phyloP scores from a whole-genome alignment of 2,113 vertebrate species.

The Carassius auratus region DNA sequence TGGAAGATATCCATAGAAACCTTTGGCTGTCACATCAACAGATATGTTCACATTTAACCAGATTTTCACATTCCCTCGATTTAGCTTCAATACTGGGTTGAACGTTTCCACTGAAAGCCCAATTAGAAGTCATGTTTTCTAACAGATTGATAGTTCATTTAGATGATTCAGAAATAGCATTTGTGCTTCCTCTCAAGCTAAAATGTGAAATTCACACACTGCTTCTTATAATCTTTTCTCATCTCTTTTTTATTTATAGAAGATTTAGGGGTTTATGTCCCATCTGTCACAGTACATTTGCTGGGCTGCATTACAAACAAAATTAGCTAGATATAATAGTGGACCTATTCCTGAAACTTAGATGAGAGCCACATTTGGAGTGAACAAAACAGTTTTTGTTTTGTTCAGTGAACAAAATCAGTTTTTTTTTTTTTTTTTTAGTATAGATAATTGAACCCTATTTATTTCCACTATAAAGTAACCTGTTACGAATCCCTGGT shows the following conservation, averaged over 20 bases:
- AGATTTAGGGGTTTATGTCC: constrained; percentile 32
- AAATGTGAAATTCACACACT: background rate
- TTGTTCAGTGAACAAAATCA: background rate
- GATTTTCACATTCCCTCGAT: background rate
- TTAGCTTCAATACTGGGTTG: background rate
- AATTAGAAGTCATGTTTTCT: constrained; percentile 3
- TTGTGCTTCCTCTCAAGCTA: background rate
- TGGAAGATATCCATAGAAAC: background rate
- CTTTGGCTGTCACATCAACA: constrained; percentile 12
- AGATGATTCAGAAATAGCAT: constrained; percentile 33
- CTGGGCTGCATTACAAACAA: constrained; percentile 20
- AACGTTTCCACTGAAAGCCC: constrained; percentile 14
- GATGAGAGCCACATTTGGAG: background rate
- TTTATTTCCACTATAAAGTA: background rate
- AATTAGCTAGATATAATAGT: constrained; percentile 25
- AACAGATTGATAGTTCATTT: constrained; percentile 38
- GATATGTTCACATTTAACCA: background rate
- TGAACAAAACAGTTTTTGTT: background rate
- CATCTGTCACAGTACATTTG: constrained; percentile 39
- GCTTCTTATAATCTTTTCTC: background rate
- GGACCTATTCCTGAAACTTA: constrained; percentile 16
- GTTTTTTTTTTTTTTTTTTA: too few species aligned
- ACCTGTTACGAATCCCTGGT: background rate
- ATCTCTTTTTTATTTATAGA: background rate
- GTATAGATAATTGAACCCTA: background rate